Evolutionary conservation across 1,140 invertebrate genomes (phyloP).

Genomic region (Proctacanthus coquilletti): DNA sequence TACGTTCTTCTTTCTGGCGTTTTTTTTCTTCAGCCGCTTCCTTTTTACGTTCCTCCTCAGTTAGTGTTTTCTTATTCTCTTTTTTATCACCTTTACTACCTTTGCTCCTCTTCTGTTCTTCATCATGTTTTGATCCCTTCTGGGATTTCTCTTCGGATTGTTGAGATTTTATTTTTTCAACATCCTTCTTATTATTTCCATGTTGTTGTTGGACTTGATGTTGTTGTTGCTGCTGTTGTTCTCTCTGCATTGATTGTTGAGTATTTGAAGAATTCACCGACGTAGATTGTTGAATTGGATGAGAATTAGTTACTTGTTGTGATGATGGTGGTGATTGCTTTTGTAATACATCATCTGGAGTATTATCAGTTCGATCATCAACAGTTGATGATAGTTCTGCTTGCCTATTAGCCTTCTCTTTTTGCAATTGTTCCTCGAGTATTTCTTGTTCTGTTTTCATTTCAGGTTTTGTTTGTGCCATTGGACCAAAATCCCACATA

Average conservation of each 20-base stretch:
- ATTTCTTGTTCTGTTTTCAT: slow-evolving; percentile 39
- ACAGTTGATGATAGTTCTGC: no score
- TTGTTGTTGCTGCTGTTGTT: slow-evolving; percentile 10
- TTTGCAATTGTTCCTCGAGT: slow-evolving; percentile 20
- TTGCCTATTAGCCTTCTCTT: no score
- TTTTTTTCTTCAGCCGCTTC: slow-evolving; percentile 36
- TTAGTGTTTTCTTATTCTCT: slow-evolving; percentile 6
- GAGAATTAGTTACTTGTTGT: no score
- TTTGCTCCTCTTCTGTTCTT: slow-evolving; percentile 15
- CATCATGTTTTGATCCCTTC: slow-evolving; percentile 31
- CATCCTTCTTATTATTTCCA: slow-evolving; percentile 18
- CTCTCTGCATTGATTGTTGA: slow-evolving; percentile 7
- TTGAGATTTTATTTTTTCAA: slow-evolving; percentile 5
- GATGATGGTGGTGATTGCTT: slow-evolving; percentile 5
- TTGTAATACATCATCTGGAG: no score
- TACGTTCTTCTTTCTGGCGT: slow-evolving; percentile 28
- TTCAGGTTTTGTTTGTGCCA: slow-evolving; percentile 12
- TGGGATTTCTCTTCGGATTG: slow-evolving; percentile 20
- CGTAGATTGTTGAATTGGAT: no score
- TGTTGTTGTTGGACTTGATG: slow-evolving; percentile 8
- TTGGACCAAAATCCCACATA: slow-evolving; percentile 1
- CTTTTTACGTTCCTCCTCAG: slow-evolving; percentile 33
- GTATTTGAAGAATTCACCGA: no score
- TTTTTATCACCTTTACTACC: not conserved
- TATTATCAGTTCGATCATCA: no score